Conservation (phyloP, 2,113 vertebrate species). For the Oncorhynchus masou region DNA sequence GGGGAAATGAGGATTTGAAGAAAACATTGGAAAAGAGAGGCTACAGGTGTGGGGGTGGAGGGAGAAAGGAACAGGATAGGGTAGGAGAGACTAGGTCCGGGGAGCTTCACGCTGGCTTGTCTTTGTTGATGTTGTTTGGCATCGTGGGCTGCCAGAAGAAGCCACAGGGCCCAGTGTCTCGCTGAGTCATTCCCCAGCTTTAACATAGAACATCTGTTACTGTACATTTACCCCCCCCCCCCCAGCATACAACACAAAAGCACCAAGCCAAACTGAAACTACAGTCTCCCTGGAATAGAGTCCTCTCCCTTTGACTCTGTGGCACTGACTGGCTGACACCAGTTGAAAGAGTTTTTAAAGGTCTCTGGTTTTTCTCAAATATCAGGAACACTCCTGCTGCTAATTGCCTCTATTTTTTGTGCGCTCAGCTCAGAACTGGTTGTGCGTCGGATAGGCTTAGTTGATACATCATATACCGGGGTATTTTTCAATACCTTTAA, state of each 20-base stretch:
- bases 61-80: neutral
- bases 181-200: conserved; percentile 25
- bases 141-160: conserved; percentile 6
- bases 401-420: neutral
- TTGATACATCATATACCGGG: too few species aligned
- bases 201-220: conserved; percentile 26
- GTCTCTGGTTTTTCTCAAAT: neutral
- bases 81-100: neutral
- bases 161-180: conserved; percentile 17
- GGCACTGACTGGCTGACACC: neutral
- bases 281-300: neutral
- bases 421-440: neutral
- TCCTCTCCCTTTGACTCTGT: neutral
- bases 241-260: neutral
- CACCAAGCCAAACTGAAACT: neutral
- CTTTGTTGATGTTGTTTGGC: conserved; percentile 14
- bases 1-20: neutral
- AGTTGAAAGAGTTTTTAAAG: too few species aligned
- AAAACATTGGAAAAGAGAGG: conserved; percentile 13
- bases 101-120: neutral
- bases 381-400: neutral
- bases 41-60: conserved; percentile 1
- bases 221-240: neutral
- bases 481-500: too few species aligned
- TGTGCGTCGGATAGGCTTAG: too few species aligned